Base-by-base conservation (phyloP, 2,113 vertebrate species). In the Asarcornis scutulata region DNA sequence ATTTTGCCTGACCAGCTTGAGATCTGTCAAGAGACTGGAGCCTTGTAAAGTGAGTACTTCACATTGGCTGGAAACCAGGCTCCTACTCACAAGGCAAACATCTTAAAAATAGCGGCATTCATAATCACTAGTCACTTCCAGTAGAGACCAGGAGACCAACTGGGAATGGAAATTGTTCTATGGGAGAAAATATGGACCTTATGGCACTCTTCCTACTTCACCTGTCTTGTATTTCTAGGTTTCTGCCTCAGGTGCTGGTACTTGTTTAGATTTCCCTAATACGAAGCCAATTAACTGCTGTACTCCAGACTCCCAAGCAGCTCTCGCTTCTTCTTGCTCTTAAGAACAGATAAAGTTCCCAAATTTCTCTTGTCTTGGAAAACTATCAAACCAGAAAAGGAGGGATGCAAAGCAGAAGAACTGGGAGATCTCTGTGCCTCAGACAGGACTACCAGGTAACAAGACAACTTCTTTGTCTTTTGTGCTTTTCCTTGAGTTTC, bases 391-490 rank as follows among this genome's bases (percentile, higher is more conserved):
- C 20, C 26, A 86, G 82, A 53, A 89, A 66, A 74, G 64, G 63
- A 88, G 26, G 13, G n/a, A 83, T 72, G 78, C 31, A 79, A 93
- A 91, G 21, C 2, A 60, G 56, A 71, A 92, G 34, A 75, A 17
- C 48, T 55, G 20, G 44, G 79, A 86, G 56, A 80, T 25, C 72
- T 42, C 83, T 86, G 56, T 3, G 4, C 66, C 50, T 88, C 56
- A 83, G 83, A 86, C 75, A 77, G 64, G 87, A 94, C n/a, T 29
- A 62, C 38, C 56, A 83, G 60, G 64, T 86, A 91, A 56, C 52
- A 88, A 83, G 76, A 55, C 76, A 52, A 62, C 73, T 74, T 13
- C 32, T 82, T 91, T 83, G 72, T 32, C 84, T 95, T 79, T 83
- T 6, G 11, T 36, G 31, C 73, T 94, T 53, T 88, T 38, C 36